Base-by-base conservation (phyloP, 2,888 invertebrate genomes). In the Cataglyphis rosenhaueri region DNA sequence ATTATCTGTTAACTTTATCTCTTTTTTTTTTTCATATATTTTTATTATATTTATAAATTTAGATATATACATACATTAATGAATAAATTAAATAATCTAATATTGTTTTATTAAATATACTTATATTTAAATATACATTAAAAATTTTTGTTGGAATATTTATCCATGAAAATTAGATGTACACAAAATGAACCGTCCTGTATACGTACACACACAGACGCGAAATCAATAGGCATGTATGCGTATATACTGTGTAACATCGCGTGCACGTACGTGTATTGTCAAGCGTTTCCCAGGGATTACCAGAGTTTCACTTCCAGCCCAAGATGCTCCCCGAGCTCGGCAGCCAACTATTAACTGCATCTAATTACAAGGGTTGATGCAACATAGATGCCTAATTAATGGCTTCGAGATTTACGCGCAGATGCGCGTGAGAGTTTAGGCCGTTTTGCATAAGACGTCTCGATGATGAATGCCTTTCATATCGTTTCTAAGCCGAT, bases 331-430 rank as follows among this genome's bases (percentile, higher is more conserved):
- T 89, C 82, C 85, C 84, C 79, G 85, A 88, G 90, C 84, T 87
- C 85, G 83, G 83, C 87, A 82, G 89, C 85, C 89, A 92, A 92
- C 93, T 94, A 94, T 94, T 94, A 94, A 93, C 93, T 93, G 94
- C 92, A 94, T 94, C 93, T 94, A 94, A 94, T 94, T 94, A 94
- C 93, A 93, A 93, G 93, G 91, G 89, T 91, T 91, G 91, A 92
- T 91, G 92, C 92, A 90, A 91, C 93, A 91, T 91, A 91, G 93
- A 94, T 93, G 92, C 90, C 91, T 94, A 94, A 94, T 94, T 94
- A 94, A 94, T 94, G 93, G 91, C 91, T 90, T 87, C 82, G 88
- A 92, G 92, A 94, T 93, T 93, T 93, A 93, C 92, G 93, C 91
- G 89, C 92, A 91, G 92, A 92, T 93, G 93, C 92, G 90, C 92